phyloP scores from a whole-genome alignment of 2,888 invertebrate species.

The Metalampra italica region DNA sequence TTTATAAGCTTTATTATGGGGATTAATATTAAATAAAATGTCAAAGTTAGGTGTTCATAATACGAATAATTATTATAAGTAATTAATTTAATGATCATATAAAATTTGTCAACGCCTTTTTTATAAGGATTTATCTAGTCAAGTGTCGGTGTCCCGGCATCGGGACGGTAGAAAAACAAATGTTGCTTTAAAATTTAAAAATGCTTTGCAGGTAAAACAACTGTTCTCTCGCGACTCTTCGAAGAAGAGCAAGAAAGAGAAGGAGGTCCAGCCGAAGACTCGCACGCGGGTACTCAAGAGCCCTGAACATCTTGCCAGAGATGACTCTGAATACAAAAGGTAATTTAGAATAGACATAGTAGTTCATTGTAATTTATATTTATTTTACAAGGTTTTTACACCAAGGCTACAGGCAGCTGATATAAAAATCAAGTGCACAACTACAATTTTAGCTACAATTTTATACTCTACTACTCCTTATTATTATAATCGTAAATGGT shows the following conservation, averaged over 20 bases:
- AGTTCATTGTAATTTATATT: neutral
- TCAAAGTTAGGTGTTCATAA: constrained; percentile 1
- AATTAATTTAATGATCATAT: too few relatives aligned
- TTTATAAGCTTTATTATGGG: neutral
- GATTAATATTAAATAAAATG: neutral
- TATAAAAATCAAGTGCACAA: too few relatives aligned
- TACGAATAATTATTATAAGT: too few relatives aligned
- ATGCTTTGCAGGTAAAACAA: constrained; percentile 80
- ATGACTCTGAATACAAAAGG: constrained; percentile 70
- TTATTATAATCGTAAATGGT: too few relatives aligned
- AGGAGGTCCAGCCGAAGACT: constrained; percentile 71
- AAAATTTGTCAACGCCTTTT: too few relatives aligned
- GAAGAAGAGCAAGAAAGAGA: constrained; percentile 83
- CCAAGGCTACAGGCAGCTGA: neutral
- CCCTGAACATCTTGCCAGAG: constrained; percentile 73
- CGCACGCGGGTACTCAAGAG: constrained; percentile 76
- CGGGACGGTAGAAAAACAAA: too few relatives aligned
- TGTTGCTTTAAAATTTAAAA: too few relatives aligned
- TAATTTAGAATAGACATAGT: constrained; percentile 16
- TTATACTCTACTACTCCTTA: too few relatives aligned
- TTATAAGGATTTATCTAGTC: too few relatives aligned
- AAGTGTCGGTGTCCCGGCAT: too few relatives aligned
- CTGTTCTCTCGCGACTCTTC: constrained; percentile 84
- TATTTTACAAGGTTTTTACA: neutral
- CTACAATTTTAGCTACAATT: too few relatives aligned